Evolutionary conservation across 2,113 vertebrate genomes (phyloP).

Genomic region (Platichthys flesus): DNA sequence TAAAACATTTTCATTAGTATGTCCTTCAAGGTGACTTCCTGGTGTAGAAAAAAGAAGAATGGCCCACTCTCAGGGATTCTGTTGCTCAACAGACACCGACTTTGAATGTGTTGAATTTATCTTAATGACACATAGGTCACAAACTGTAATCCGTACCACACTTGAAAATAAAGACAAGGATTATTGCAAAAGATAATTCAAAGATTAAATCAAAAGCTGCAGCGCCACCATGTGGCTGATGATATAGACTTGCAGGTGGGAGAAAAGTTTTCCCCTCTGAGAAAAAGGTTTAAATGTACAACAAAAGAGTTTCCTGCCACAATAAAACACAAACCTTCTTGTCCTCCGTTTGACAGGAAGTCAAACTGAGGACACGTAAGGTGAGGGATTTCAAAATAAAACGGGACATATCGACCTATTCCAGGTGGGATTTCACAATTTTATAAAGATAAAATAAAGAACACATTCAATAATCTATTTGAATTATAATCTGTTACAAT

Average conservation of each 20-base stretch:
- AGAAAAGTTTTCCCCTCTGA: too few species aligned
- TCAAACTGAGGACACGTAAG: neutral
- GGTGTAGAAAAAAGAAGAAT: neutral
- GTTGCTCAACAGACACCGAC: neutral
- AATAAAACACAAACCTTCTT: neutral
- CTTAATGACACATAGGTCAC: conserved; percentile 22
- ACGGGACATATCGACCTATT: too few species aligned
- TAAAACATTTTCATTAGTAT: neutral
- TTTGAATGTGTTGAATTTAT: conserved; percentile 39
- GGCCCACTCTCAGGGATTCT: neutral
- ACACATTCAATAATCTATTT: too few species aligned
- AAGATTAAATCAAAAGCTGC: too few species aligned
- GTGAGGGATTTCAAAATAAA: too few species aligned
- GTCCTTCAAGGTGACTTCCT: neutral
- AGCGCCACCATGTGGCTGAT: neutral
- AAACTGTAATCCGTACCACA: conserved; percentile 21
- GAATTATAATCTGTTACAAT: too few species aligned
- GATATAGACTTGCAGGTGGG: neutral
- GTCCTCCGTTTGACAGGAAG: too few species aligned
- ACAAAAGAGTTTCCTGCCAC: neutral
- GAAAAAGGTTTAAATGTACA: too few species aligned
- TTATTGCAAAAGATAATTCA: neutral
- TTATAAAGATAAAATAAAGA: too few species aligned
- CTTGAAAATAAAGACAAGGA: conserved; percentile 41
- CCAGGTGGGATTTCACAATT: too few species aligned